A percentile compares a stretch with the other conserved stretches of the same genome.
Evolutionary conservation across 2,888 invertebrate genomes (phyloP).

Genomic region (Bedellia somnulentella): DNA sequence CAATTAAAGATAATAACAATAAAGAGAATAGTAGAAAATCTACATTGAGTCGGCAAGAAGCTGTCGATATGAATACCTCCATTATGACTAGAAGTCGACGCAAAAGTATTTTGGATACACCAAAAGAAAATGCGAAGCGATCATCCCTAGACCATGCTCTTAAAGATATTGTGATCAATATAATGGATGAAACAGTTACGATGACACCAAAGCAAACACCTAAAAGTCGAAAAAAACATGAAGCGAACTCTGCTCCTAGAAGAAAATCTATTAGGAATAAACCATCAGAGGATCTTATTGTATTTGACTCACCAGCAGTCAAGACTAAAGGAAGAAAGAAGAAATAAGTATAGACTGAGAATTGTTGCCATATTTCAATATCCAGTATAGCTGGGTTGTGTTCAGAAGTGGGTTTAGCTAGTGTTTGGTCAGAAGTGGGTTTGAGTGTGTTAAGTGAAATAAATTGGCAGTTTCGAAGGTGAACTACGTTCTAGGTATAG

Average conservation of each 20-base stretch:
- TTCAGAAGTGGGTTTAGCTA: no score
- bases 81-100: constrained; percentile 26
- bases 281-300: neutral
- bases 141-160: neutral
- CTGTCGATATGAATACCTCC: constrained; percentile 18
- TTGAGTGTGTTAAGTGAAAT: no score
- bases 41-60: constrained; percentile 22
- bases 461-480: no score
- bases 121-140: constrained; percentile 12
- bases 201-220: no score
- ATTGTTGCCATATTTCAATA: no score
- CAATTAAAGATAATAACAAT: no score
- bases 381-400: no score
- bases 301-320: neutral
- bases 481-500: no score
- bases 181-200: no score
- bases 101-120: constrained; percentile 15
- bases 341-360: no score
- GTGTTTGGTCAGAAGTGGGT: no score
- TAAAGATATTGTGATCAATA: neutral
- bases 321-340: no score
- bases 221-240: neutral
- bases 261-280: neutral
- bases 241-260: neutral
- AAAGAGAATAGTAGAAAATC: constrained; percentile 4